Conservation (phyloP, 2,888 invertebrate species). For the Synergus laeviventris region DNA sequence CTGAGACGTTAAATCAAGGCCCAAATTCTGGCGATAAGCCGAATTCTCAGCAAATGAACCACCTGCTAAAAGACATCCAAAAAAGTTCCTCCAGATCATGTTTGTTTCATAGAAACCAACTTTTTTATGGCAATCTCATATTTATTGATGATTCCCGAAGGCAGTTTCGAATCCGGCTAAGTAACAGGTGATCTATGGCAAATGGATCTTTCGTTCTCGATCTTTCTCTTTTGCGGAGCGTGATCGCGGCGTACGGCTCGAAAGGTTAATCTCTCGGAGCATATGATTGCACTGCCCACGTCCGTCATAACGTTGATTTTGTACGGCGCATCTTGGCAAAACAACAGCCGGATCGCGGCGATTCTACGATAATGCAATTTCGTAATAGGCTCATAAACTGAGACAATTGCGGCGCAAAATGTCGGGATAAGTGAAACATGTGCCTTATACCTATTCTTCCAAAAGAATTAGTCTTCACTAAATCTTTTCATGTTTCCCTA, state of each 20-base stretch:
- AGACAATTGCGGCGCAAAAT: background rate
- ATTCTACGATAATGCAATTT: slow-evolving; percentile 50
- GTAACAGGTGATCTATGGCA: slow-evolving; percentile 63
- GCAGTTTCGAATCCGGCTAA: slow-evolving; percentile 48
- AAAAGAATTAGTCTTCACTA: too few species aligned
- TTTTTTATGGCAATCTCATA: too few species aligned
- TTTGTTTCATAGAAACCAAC: too few species aligned
- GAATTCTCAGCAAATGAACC: background rate
- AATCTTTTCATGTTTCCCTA: background rate
- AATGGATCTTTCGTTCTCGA: slow-evolving; percentile 59
- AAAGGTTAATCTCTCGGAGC: slow-evolving; percentile 49
- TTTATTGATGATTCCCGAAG: slow-evolving; percentile 50
- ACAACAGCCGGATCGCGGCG: background rate
- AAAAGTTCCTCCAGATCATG: too few species aligned
- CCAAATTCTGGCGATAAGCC: background rate
- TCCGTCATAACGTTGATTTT: slow-evolving; percentile 20
- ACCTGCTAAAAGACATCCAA: too few species aligned
- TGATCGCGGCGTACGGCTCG: slow-evolving; percentile 48
- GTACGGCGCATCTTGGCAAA: slow-evolving; percentile 9
- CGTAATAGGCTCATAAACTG: slow-evolving; percentile 37
- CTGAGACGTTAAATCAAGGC: slow-evolving; percentile 15
- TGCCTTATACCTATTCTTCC: background rate
- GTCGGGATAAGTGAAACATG: background rate
- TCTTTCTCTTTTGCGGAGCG: slow-evolving; percentile 53
- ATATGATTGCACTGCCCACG: slow-evolving; percentile 34